Evolutionary conservation across 2,797 vertebrate species (phyloP), one percentile per base, ranked within the genome.

Genomic region (Hapalemur alaotrensis): DNA sequence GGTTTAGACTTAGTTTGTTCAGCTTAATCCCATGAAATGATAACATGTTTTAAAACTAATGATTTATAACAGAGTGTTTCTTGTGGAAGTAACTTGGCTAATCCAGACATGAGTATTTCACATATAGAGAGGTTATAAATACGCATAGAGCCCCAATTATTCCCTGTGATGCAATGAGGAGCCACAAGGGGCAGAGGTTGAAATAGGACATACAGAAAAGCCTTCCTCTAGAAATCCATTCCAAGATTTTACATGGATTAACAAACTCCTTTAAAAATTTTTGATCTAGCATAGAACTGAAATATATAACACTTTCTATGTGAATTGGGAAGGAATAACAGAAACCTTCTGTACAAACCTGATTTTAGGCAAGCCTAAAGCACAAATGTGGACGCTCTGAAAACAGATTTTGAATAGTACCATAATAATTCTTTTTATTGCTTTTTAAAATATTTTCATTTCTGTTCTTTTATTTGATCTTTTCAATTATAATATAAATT

Each of bases 401-500:
- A 96, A 81, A 81, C 67, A 63, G 69, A 95, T 61, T 96, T 91
- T 93, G 52, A 83, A 89, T 15, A 78, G 25, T 80, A 81, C 35
- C 76, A 95, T 57, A 89, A 38, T 83, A 94, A 94, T 79, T 91
- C 79, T 86, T 91, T 97, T 94, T 86, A 93, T 35, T 94, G 73
- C 83, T 89, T 91, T 97, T 70, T 59, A 46, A 85, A 95, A 30
- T 65, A 52, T 84, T 93, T 84, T 81, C 67, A 88, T 54, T 92
- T 89, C 75, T 12, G 28, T 52, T 81, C 76, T 97, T 96, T 97
- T 63, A 92, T 88, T 91, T 92, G 79, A 88, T 41, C n/a, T 18
- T 95, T 96, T 76, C 52, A 80, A 95, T 97, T 73, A 85, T 93
- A 91, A 93, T 79, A 94, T 85, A 95, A 96, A 85, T 89, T 92